Evolutionary conservation across 1,140 invertebrate species (phyloP), one percentile per base, ranked within the genome.

Genomic region (Neotoxoptera formosana): DNA sequence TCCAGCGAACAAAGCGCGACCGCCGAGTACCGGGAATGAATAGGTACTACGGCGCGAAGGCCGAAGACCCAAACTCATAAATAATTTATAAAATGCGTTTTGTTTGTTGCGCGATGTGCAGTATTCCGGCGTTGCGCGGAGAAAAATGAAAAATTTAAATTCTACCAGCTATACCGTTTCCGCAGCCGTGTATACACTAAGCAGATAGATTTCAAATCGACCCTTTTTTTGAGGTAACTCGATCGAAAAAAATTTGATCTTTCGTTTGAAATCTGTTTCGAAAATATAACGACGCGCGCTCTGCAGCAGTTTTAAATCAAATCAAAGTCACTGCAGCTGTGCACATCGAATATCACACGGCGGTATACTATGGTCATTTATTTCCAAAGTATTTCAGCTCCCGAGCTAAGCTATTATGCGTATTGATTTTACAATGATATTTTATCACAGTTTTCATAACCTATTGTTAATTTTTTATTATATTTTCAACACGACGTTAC

Each of bases 41-140:
- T n/a, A 76, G 4, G n/a, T 41, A 41, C 41, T n/a, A n/a, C n/a
- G n/a, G n/a, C n/a, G 4, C 41, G 41, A 41, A 41, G 41, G 41
- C 41, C n/a, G n/a, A 76, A 34, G 3, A n/a, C n/a, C 30, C 60
- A 76, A 76, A 76, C 60, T n/a, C n/a, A n/a, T n/a, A 20, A 76
- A 76, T 76, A 41, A 76, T n/a, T n/a, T 76, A 76, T 76, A 76
- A 67, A 60, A 67, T 76, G n/a, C 21, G 60, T 76, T 76, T 76
- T 76, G 30, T 76, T 67, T 67, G 30, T 53, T n/a, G 14, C 6
- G 14, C n/a, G n/a, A n/a, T 76, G 60, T n/a, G 14, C n/a, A n/a
- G n/a, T n/a, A n/a, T 67, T n/a, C 14, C 1, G n/a, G 60, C 30
- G 14, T 76, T 76, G n/a, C 14, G 17, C 14, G n/a, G 30, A 76